These are phyloP conservation scores for Hippocampus barbouri DNA, from an alignment of 2,113 vertebrate genomes.

Conservation along the genomic window DNA sequence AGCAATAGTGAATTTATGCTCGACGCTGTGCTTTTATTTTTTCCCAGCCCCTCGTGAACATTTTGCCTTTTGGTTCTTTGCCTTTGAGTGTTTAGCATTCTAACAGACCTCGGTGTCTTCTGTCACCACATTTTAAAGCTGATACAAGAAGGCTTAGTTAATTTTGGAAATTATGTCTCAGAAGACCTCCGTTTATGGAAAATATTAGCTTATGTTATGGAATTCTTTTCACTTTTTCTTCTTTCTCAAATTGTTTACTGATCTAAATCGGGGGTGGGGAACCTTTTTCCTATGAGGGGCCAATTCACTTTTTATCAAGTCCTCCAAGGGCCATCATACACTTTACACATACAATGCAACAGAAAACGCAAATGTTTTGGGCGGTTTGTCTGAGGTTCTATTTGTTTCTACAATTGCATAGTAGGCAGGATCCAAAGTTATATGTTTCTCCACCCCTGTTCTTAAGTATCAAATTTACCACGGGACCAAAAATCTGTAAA, in stretches of 20 bases:
- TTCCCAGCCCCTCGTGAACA: background rate
- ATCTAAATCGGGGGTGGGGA: background rate
- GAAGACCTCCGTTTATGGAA: conserved; percentile 11
- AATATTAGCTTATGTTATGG: conserved; percentile 8
- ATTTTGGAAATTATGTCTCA: conserved; percentile 13
- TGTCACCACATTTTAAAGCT: conserved; percentile 3
- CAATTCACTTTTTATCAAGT: background rate
- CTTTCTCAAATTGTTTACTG: background rate
- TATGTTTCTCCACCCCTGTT: background rate
- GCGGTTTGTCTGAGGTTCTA: background rate
- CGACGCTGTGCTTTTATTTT: conserved; percentile 18
- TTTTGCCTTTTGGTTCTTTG: conserved; percentile 52
- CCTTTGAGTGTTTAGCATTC: conserved; percentile 36
- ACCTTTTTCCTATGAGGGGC: background rate
- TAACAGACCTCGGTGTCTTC: conserved; percentile 18
- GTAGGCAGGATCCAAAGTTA: background rate
- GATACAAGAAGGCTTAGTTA: background rate
- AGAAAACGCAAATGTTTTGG: background rate
- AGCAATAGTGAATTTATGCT: conserved; percentile 23
- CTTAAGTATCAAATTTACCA: background rate
- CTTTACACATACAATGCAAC: background rate
- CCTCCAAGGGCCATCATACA: background rate
- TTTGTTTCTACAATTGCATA: background rate
- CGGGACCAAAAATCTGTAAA: conserved; percentile 30
- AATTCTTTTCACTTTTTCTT: conserved; percentile 1